Evolutionary conservation across 2,888 invertebrate genomes (phyloP).

Genomic region (Thelaira solivaga): DNA sequence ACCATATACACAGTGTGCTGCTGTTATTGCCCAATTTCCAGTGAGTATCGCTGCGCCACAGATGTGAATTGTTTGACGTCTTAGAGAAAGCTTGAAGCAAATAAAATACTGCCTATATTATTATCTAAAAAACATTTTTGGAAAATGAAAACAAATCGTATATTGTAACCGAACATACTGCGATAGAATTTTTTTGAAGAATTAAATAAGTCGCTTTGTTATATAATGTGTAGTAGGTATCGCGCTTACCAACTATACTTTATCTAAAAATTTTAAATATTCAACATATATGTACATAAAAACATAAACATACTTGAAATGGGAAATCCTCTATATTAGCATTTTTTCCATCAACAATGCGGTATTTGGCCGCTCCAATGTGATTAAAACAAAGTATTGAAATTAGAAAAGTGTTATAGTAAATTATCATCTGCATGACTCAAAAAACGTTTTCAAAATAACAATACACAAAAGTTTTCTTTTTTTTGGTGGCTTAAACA

Average conservation of each 20-base stretch:
- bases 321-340: slow-evolving; percentile 71
- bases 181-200: too few species aligned
- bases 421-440: slow-evolving; percentile 42
- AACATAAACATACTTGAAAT: slow-evolving; percentile 69
- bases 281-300: too few species aligned
- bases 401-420: not conserved
- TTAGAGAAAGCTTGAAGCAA: slow-evolving; percentile 68
- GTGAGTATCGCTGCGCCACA: slow-evolving; percentile 73
- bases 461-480: not conserved
- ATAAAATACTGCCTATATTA: too few species aligned
- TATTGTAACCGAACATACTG: too few species aligned
- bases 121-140: too few species aligned
- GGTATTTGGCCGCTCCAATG: slow-evolving; percentile 48
- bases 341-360: slow-evolving; percentile 73
- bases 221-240: too few species aligned
- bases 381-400: not conserved
- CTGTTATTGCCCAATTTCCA: slow-evolving; percentile 72
- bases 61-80: slow-evolving; percentile 70
- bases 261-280: too few species aligned
- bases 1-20: slow-evolving; percentile 72
- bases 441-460: slow-evolving; percentile 14
- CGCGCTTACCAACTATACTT: too few species aligned
- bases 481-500: slow-evolving; percentile 24
- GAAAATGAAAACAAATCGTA: too few species aligned
- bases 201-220: too few species aligned